phyloP scores from a whole-genome alignment of 2,113 vertebrate genomes.

The Stercorarius parasiticus region DNA sequence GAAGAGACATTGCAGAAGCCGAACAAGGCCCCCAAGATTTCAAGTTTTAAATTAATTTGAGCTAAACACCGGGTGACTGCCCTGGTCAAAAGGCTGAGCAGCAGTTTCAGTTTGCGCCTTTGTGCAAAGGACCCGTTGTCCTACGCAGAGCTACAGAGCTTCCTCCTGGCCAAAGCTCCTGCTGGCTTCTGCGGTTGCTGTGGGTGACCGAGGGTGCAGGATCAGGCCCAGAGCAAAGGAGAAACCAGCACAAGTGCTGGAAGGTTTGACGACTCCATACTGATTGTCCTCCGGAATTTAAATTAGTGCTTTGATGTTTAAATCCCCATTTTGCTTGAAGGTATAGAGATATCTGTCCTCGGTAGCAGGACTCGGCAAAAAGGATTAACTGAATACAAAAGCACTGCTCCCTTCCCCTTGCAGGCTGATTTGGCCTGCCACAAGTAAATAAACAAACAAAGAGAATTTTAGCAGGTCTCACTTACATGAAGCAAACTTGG shows the following conservation, averaged over 20 bases:
- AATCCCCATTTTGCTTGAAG: conserved; percentile 4
- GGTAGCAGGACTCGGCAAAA: background rate
- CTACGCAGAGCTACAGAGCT: background rate
- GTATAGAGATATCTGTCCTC: background rate
- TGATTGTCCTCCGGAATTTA: background rate
- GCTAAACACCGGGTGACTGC: background rate
- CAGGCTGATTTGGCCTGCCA: background rate
- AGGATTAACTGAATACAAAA: background rate
- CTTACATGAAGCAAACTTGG: background rate
- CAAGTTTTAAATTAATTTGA: background rate
- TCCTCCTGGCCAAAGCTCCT: background rate
- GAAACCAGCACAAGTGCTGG: background rate
- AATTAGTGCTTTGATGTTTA: conserved; percentile 16
- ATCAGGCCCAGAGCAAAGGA: background rate
- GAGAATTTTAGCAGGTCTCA: background rate
- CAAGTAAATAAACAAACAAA: background rate
- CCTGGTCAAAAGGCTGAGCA: background rate
- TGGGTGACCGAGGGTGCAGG: background rate
- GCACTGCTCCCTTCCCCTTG: background rate
- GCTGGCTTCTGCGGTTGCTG: background rate
- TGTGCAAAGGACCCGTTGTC: background rate
- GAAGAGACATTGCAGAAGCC: background rate
- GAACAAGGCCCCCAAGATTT: background rate
- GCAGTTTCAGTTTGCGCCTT: background rate
- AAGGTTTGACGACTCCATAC: background rate